Evolutionary conservation across 2,888 invertebrate genomes (phyloP).

Genomic region (Stenchaetothrips biformis): DNA sequence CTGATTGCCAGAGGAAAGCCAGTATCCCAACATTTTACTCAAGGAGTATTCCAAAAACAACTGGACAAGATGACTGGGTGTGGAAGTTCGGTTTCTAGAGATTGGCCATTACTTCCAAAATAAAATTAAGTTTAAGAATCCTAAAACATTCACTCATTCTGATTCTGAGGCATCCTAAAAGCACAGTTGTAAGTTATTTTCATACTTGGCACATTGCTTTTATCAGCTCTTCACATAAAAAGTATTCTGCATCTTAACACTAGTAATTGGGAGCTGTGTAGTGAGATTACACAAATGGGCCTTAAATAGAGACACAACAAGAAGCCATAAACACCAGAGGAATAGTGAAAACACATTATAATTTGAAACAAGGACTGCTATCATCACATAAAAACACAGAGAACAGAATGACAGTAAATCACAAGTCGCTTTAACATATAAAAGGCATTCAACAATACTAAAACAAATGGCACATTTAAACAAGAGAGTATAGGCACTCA

Average conservation of each 20-base stretch:
- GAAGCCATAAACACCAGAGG: too few species aligned
- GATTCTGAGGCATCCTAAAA: neutral
- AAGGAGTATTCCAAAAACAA: too few species aligned
- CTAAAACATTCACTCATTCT: too few species aligned
- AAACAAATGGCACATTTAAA: constrained; percentile 11
- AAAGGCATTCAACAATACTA: constrained; percentile 12
- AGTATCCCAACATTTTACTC: too few species aligned
- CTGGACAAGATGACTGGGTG: too few species aligned
- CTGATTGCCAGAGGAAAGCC: too few species aligned
- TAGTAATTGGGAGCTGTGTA: neutral
- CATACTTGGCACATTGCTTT: neutral
- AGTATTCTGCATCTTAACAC: neutral
- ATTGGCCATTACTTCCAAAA: too few species aligned
- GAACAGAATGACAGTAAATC: neutral
- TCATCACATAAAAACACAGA: neutral
- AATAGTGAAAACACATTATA: neutral
- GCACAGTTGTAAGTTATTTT: neutral
- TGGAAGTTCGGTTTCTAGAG: too few species aligned
- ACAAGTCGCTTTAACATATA: neutral
- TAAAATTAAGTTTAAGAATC: too few species aligned
- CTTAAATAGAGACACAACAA: neutral
- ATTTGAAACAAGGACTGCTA: too few species aligned
- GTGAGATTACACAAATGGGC: neutral
- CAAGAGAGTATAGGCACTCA: neutral
- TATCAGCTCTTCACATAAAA: neutral